Conservation (phyloP, 2,888 invertebrate species). For the Asteroscopus sphinx region DNA sequence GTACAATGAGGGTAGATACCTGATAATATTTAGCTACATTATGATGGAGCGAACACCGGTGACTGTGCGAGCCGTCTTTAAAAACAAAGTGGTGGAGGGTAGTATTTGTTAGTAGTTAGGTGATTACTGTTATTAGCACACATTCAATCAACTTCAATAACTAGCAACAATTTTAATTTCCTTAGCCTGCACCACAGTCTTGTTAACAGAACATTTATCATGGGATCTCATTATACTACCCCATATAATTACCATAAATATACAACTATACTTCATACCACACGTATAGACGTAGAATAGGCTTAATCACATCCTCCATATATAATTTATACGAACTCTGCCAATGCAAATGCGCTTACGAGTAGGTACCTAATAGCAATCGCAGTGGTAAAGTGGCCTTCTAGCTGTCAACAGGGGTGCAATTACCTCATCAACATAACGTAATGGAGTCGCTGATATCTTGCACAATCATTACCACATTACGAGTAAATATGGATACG, state of each 20-base stretch:
- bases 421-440: conserved; percentile 74
- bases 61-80: too few species aligned
- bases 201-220: conserved; percentile 56
- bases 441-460: conserved; percentile 66
- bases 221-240: conserved; percentile 32
- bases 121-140: conserved; percentile 1
- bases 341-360: conserved; percentile 47
- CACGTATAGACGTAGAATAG: conserved; percentile 19
- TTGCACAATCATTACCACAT: conserved; percentile 71
- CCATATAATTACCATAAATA: conserved; percentile 49
- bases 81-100: too few species aligned
- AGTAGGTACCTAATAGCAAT: conserved; percentile 40
- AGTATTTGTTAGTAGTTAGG: too few species aligned
- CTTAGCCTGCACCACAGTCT: conserved; percentile 22
- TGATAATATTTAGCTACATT: too few species aligned
- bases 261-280: conserved; percentile 35
- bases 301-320: conserved; percentile 36
- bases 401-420: conserved; percentile 66
- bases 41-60: too few species aligned
- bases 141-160: conserved; percentile 34
- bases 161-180: conserved; percentile 39
- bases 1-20: too few species aligned
- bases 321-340: conserved; percentile 41
- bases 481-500: conserved; percentile 53
- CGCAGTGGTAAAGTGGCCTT: conserved; percentile 44